Evolutionary conservation across 2,888 invertebrate genomes (phyloP), one percentile per base, ranked within the genome.

Genomic region (Heliconius ethilla): DNA sequence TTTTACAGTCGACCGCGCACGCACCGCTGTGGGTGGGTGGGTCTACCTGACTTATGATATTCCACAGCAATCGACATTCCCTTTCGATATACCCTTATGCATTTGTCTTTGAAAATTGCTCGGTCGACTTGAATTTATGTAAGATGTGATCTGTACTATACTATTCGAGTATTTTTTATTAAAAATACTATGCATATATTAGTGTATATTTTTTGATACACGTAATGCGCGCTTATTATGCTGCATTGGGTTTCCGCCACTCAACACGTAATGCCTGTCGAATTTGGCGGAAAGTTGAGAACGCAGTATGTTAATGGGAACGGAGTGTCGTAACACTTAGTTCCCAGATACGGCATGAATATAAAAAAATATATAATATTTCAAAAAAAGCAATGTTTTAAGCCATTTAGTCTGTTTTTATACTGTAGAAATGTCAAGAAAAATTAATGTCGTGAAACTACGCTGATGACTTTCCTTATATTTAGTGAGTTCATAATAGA

Each of bases 21-120:
- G 78, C 79, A 75, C 29, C 82, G 75, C 82, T 74, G 81, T 84
- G 83, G 83, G 84, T 82, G 84, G 84, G 84, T 76, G 70, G 75
- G 72, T 78, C 76, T 70, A 80, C 76, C 80, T 78, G 81, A 77
- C 77, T 80, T 78, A 80, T 80, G 76, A 75, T 80, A 78, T 70
- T 73, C 77, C 76, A n/a, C 29, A 78, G 75, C 73, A 77, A 81
- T 81, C 81, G 78, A 80, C 80, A 77, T 81, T 78, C 70, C 70
- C 76, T 75, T 77, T 75, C 80, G 77, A 77, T 81, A 78, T 73
- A 73, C 69, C 75, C 27, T 76, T 66, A 73, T 78, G 75, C 76
- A 78, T 78, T 78, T 78, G 74, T 75, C 79, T 79, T 76, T 77
- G 62, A 74, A 74, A 72, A 72, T 72, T 72, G 72, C 59, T 72